These are phyloP conservation scores for Achroia grisella DNA, from an alignment of 1,140 invertebrate species.

Conservation along the genomic window DNA sequence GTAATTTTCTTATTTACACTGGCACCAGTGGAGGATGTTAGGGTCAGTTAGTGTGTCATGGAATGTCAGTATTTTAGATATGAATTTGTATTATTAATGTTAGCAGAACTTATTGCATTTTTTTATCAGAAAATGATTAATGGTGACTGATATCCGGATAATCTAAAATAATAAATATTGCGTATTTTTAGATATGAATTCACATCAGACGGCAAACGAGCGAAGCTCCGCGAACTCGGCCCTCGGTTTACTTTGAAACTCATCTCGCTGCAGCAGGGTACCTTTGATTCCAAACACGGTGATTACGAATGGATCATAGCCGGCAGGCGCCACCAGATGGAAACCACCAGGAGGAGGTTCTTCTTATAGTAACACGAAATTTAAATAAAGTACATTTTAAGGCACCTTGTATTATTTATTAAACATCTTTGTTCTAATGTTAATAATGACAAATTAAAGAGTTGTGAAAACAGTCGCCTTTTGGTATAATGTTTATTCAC, in stretches of 20 bases:
- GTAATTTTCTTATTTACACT: no score
- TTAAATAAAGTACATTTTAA: background rate
- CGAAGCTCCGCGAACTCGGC: constrained; percentile 93
- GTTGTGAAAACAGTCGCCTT: no score
- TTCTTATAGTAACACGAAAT: constrained; percentile 84
- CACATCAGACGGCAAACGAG: constrained; percentile 85
- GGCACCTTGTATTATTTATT: background rate
- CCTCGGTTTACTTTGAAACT: constrained; percentile 96
- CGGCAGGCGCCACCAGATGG: constrained; percentile 91
- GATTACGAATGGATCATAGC: constrained; percentile 98
- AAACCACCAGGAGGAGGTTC: constrained; percentile 92
- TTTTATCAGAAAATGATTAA: no score
- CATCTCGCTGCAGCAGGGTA: constrained; percentile 94
- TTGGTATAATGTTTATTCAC: no score
- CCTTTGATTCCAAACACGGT: constrained; percentile 96
- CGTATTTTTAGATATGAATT: constrained; percentile 92
- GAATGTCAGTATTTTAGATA: no score
- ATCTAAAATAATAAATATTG: background rate
- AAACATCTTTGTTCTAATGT: no score
- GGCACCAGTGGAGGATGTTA: no score
- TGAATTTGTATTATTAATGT: no score
- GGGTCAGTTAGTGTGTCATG: no score
- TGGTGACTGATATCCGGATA: no score
- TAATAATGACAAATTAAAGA: no score
- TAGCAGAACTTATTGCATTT: no score